Base-by-base conservation (phyloP, 2,888 invertebrate genomes). In the Acrobeloides nanus region DNA sequence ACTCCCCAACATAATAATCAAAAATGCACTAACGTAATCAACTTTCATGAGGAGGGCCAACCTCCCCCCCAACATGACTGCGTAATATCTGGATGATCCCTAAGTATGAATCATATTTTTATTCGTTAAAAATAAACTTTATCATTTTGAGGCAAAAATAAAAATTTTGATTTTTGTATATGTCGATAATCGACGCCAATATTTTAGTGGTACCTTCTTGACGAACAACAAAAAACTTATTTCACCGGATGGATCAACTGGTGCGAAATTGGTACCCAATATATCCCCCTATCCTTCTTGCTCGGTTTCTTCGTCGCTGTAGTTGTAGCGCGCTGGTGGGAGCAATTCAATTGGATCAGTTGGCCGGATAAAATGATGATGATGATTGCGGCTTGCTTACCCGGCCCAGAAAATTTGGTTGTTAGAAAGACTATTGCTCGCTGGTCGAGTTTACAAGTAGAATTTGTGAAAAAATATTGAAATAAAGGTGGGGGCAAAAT, bases 351-450 rank as follows among this genome's bases (percentile, higher is more conserved):
- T 43, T 72, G 66, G 60, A 72, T 72, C 46, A 65, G 65, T n/a
- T 72, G 72, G 72, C 72, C 72, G 7, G 72, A 72, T 48, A 72
- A 72, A 47, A 60, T 72, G 60, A 72, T 72, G 69, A 65, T 72
- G 57, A 67, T 66, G 57, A 61, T 68, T 5, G 55, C 67, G 6
- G 63, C 67, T 6, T 64, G 64, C 44, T 52, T 72, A 27, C 65
- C 69, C 31, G 63, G 61, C 7, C 45, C 44, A 15, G 68, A 72
- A 37, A 68, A 70, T 45, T 43, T 61, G 20, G 56, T 59, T 21
- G 55, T 61, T 10, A 56, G 71, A 31, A 57, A 58, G 48, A 64
- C 67, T 17, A 64, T 72, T 39, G 69, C 71, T 20, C 51, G 72
- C 17, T 71, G 71, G 71, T 53, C 59, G 29, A 62, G 60, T 41